phyloP scores from a whole-genome alignment of 2,797 vertebrate genomes.

The Acanthis flammea region DNA sequence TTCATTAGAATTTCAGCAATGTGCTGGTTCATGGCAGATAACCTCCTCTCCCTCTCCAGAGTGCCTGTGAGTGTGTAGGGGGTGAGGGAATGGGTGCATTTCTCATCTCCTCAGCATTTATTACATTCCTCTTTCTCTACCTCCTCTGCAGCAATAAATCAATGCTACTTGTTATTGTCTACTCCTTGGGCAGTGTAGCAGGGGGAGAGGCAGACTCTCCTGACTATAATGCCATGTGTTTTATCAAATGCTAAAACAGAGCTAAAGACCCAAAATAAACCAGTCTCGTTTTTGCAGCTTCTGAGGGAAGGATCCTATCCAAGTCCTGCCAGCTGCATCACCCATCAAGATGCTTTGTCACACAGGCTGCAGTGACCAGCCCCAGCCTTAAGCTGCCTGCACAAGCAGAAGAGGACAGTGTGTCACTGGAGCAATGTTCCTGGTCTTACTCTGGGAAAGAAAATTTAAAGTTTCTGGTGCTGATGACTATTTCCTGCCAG shows the following conservation, averaged over 20 bases:
- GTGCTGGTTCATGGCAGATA: conserved; percentile 28
- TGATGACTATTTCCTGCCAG: neutral
- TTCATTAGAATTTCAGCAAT: conserved; percentile 56
- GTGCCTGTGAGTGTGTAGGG: conserved; percentile 11
- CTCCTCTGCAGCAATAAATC: conserved; percentile 55
- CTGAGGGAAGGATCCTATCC: neutral
- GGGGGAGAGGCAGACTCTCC: neutral
- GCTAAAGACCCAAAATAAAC: neutral
- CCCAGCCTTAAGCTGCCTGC: neutral
- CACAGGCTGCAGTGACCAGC: neutral
- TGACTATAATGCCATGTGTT: neutral
- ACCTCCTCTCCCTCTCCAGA: neutral
- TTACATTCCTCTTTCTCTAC: conserved; percentile 47
- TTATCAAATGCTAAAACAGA: neutral
- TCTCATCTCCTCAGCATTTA: conserved; percentile 56
- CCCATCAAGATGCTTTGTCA: fast-evolving
- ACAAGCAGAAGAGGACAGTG: neutral
- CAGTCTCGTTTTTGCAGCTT: neutral
- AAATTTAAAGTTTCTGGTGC: neutral
- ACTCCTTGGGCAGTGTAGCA: neutral
- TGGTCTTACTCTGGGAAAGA: neutral
- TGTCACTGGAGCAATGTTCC: neutral
- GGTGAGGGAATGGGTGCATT: neutral
- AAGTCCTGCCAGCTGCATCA: neutral
- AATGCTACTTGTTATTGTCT: conserved; percentile 20